Evolutionary conservation across 2,888 invertebrate genomes (phyloP), one percentile per base, ranked within the genome.

Genomic region (Amiota communis): DNA sequence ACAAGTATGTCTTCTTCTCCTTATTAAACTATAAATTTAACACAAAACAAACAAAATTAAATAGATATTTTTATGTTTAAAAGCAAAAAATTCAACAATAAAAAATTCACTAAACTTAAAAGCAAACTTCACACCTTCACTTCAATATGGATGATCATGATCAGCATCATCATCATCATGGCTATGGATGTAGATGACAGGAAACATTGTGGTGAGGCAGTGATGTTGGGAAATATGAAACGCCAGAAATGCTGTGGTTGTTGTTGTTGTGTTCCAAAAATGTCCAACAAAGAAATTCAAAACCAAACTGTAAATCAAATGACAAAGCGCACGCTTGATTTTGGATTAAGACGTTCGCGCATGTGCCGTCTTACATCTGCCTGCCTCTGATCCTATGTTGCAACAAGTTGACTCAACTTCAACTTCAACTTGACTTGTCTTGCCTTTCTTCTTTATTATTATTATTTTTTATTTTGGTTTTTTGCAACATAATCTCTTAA

Each of bases 231-330:
- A 20, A 15, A 59, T 20, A 59, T 17, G 17, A 59, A 59, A 11
- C 59, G 59, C 0, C 36, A 36, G 36, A 36, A 36, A 36, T 36
- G 36, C 6, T 36, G 36, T 36, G 36, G 36, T 36, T 36, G 36
- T 36, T 36, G 36, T 36, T 36, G 36, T 6, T 20, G 59, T 20
- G 68, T 68, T 53, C 56, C 70, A 75, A 79, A 83, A 80, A 56
- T 81, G 85, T 83, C 79, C 80, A 80, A 78, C 78, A 80, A 80
- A 79, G 87, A 86, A 87, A 87, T 74, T 76, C 80, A 81, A 87
- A 81, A 79, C 81, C 83, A 75, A 82, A 83, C 78, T 80, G 83
- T 87, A 87, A 87, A 87, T 87, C 87, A 59, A 59, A 87, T 81
- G 76, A 70, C 78, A 49, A 69, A 36, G 36, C 36, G 53, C 48